Evolutionary conservation across 1,140 invertebrate species (phyloP).

Genomic region (Saxidomus purpurata): DNA sequence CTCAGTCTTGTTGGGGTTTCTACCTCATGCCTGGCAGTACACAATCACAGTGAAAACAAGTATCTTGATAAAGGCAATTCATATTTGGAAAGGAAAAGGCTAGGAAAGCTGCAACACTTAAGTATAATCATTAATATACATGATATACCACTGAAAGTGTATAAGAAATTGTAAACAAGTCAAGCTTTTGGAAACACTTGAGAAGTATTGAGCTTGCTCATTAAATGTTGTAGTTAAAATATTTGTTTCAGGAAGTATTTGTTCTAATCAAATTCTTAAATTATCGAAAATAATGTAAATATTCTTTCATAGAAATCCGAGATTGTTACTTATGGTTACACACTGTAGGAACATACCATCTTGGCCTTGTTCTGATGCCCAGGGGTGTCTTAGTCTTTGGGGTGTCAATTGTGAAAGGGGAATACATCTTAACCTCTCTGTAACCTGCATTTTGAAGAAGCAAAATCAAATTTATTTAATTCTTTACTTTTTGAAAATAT

Average conservation of each 20-base stretch:
- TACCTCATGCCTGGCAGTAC: constrained; percentile 62
- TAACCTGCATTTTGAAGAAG: constrained; percentile 39
- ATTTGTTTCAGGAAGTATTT: no score
- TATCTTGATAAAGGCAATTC: background rate
- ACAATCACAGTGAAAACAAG: background rate
- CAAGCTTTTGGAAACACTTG: no score
- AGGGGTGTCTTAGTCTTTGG: background rate
- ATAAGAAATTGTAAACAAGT: background rate
- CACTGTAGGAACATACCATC: constrained; percentile 20
- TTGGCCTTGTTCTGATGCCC: constrained; percentile 39
- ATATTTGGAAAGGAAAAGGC: background rate
- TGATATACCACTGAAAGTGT: background rate
- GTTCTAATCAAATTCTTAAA: no score
- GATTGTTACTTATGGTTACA: no score
- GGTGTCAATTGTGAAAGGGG: constrained; percentile 61
- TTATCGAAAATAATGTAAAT: no score
- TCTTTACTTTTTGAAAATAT: no score
- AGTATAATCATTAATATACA: background rate
- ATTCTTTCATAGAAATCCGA: no score
- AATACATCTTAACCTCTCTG: constrained; percentile 61
- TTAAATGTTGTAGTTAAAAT: no score
- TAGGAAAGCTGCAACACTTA: background rate
- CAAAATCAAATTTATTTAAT: no score
- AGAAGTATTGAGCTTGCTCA: no score
- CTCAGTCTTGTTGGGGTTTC: constrained; percentile 82